These are phyloP conservation scores for Elymnias hypermnestra DNA, from an alignment of 1,140 invertebrate genomes.

Conservation along the genomic window DNA sequence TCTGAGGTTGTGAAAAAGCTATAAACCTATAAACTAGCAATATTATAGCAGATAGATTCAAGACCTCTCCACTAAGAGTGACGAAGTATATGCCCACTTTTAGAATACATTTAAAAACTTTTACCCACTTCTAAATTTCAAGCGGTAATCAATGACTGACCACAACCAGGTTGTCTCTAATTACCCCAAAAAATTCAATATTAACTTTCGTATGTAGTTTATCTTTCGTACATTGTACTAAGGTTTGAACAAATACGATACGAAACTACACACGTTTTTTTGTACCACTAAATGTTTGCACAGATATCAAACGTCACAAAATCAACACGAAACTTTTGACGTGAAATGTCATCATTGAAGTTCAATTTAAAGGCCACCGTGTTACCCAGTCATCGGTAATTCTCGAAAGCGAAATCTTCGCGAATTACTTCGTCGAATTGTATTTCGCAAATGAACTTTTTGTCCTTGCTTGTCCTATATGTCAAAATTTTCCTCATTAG, in stretches of 20 bases:
- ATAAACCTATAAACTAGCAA: no score
- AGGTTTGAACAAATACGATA: neutral
- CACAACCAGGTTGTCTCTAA: no score
- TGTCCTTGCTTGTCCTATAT: conserved; percentile 16
- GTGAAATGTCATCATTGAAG: conserved; percentile 21
- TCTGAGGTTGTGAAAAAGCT: no score
- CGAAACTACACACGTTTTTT: neutral
- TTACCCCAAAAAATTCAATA: no score
- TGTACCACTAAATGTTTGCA: neutral
- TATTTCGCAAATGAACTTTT: conserved; percentile 26
- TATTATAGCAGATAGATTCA: no score
- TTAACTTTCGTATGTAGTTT: no score
- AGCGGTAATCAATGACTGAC: no score
- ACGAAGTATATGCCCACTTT: no score
- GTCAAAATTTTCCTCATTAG: neutral
- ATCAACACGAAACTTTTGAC: conserved; percentile 9
- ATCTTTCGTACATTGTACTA: no score
- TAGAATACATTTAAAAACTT: no score
- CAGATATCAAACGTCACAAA: conserved; percentile 6
- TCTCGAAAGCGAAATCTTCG: conserved; percentile 27
- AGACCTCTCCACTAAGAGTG: no score
- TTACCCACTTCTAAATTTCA: no score
- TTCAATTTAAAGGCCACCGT: conserved; percentile 23
- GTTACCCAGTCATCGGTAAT: conserved; percentile 25
- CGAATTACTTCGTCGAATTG: conserved; percentile 22